Evolutionary conservation across 1,140 invertebrate species (phyloP).

Genomic region (Euglossa dilemma): DNA sequence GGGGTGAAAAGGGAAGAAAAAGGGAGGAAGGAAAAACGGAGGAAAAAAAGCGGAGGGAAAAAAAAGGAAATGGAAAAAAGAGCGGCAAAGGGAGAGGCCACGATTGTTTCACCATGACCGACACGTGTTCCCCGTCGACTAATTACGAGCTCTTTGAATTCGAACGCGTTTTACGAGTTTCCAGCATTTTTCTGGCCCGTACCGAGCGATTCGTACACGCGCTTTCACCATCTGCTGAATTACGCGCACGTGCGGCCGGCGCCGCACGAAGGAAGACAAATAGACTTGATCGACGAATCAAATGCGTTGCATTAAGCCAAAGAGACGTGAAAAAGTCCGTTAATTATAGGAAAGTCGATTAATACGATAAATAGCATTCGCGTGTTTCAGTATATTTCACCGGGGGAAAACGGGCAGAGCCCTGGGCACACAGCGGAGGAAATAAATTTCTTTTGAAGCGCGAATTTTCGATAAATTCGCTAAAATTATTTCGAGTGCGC

Average conservation of each 20-base stretch:
- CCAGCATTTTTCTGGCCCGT: constrained; percentile 49
- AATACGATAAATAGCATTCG: constrained; percentile 21
- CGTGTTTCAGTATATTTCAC: constrained; percentile 1
- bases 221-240: constrained; percentile 38
- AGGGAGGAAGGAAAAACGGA: background rate
- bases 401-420: background rate
- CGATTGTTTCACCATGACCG: constrained; percentile 51
- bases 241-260: constrained; percentile 29
- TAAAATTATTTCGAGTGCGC: background rate
- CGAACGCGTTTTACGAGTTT: constrained; percentile 52
- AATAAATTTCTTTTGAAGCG: constrained; percentile 1
- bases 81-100: background rate
- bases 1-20: background rate
- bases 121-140: constrained; percentile 48
- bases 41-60: background rate
- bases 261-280: constrained; percentile 35
- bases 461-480: background rate
- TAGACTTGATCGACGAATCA: constrained; percentile 61
- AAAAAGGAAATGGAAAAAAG: background rate
- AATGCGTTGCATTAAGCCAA: constrained; percentile 39
- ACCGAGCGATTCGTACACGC: constrained; percentile 10
- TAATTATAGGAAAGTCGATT: constrained; percentile 30
- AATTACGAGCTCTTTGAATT: constrained; percentile 61
- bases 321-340: background rate
- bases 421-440: background rate